Conservation (phyloP, 2,888 invertebrate species). For the Sarcophaga subvicina region DNA sequence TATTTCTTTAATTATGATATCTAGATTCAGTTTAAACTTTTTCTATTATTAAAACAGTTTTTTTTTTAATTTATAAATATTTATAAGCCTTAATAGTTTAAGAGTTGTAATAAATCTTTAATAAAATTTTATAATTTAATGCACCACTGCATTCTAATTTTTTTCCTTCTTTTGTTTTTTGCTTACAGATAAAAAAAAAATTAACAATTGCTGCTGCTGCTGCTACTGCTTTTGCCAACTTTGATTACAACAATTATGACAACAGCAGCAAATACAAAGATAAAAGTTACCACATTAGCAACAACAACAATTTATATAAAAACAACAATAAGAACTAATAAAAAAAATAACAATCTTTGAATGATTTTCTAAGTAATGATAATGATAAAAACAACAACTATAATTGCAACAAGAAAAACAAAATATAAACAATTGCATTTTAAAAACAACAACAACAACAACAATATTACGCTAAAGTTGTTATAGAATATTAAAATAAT, state of each 20-base stretch:
- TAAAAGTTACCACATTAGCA: constrained; percentile 20
- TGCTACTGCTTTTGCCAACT: constrained; percentile 18
- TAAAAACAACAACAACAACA: constrained; percentile 36
- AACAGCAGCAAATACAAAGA: constrained; percentile 19
- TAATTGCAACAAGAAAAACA: constrained; percentile 8
- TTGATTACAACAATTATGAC: constrained; percentile 52
- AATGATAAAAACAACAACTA: constrained; percentile 38
- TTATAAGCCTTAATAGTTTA: too few species aligned
- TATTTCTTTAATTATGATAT: too few species aligned
- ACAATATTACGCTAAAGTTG: constrained; percentile 44
- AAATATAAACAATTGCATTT: constrained; percentile 48
- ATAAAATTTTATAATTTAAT: constrained; percentile 13
- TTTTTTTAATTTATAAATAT: too few species aligned
- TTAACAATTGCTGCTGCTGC: constrained; percentile 3
- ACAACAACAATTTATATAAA: constrained; percentile 21
- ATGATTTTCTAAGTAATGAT: constrained; percentile 52
- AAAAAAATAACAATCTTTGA: neutral
- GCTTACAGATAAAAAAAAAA: constrained; percentile 31
- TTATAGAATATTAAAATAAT: constrained; percentile 24
- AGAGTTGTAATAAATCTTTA: too few species aligned
- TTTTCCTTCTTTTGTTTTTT: constrained; percentile 17
- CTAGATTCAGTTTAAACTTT: too few species aligned
- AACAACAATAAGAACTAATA: constrained; percentile 5
- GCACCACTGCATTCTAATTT: constrained; percentile 9
- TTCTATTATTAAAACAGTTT: too few species aligned